A percentile compares a stretch with the other conserved stretches of the same genome.
Evolutionary conservation across 2,888 invertebrate species (phyloP).

Genomic region (Drosophila fulvimacula): DNA sequence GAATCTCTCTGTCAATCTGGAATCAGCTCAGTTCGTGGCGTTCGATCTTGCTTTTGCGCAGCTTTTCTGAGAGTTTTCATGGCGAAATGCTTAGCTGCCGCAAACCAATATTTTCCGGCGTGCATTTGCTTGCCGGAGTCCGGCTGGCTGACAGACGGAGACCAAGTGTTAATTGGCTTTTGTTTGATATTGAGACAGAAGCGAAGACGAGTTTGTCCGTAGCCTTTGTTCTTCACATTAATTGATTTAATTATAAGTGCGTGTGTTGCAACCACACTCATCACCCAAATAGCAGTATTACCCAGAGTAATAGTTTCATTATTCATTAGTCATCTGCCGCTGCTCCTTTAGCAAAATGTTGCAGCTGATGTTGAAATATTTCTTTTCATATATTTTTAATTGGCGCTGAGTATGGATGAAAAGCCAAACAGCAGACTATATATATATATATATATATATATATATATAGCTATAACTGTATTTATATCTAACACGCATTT

Average conservation of each 20-base stretch:
- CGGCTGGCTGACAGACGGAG: background rate
- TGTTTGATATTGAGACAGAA: constrained; percentile 14
- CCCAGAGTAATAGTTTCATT: constrained; percentile 7
- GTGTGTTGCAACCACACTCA: constrained; percentile 9
- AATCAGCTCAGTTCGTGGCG: background rate
- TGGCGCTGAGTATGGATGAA: constrained; percentile 18
- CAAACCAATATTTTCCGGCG: constrained; percentile 55
- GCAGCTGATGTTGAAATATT: constrained; percentile 46
- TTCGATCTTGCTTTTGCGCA: constrained; percentile 25
- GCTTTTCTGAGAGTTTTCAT: constrained; percentile 40
- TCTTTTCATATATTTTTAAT: constrained; percentile 8
- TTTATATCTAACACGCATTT: constrained; percentile 38
- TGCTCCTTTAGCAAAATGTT: constrained; percentile 9
- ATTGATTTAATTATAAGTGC: constrained; percentile 46
- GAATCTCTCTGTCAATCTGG: background rate
- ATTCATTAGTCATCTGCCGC: background rate
- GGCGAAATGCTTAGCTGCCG: constrained; percentile 28
- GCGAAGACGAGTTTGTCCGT: constrained; percentile 5
- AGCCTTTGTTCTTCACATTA: constrained; percentile 21
- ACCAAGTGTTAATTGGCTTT: constrained; percentile 60
- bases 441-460: background rate
- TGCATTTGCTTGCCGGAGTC: constrained; percentile 28
- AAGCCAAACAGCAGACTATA: constrained; percentile 4
- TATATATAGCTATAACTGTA: constrained; percentile 28
- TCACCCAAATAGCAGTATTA: constrained; percentile 12